These are phyloP conservation scores for Grapholita molesta DNA, from an alignment of 1,140 invertebrate genomes.

Conservation along the genomic window DNA sequence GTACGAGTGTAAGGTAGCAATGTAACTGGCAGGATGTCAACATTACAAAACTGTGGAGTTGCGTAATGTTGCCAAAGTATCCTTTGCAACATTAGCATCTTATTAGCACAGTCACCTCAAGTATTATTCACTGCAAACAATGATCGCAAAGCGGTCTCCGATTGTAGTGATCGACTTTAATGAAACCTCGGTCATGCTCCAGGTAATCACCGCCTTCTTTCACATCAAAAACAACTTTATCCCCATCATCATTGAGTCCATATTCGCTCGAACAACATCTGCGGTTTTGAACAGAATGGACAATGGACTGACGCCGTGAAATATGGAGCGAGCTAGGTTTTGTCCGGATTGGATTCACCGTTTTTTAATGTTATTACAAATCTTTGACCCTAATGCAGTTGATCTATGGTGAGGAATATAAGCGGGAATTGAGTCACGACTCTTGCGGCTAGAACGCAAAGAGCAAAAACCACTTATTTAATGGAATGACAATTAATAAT, in stretches of 20 bases:
- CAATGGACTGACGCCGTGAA: neutral
- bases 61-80: no score
- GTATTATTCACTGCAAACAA: conserved; percentile 2
- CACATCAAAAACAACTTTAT: neutral
- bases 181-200: conserved; percentile 11
- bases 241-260: neutral
- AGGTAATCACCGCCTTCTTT: neutral
- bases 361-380: conserved; percentile 7
- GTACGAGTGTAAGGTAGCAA: neutral
- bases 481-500: no score
- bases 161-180: neutral
- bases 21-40: neutral
- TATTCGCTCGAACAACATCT: neutral
- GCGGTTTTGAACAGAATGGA: neutral
- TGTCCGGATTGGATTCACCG: conserved; percentile 6
- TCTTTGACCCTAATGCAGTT: conserved; percentile 14
- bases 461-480: neutral
- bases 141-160: neutral
- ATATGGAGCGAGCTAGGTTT: conserved; percentile 14
- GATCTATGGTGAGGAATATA: neutral
- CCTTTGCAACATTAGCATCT: neutral
- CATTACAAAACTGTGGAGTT: neutral
- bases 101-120: neutral
- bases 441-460: neutral
- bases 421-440: neutral